Evolutionary conservation across 2,888 invertebrate genomes (phyloP).

Genomic region (Tenodera sinensis): DNA sequence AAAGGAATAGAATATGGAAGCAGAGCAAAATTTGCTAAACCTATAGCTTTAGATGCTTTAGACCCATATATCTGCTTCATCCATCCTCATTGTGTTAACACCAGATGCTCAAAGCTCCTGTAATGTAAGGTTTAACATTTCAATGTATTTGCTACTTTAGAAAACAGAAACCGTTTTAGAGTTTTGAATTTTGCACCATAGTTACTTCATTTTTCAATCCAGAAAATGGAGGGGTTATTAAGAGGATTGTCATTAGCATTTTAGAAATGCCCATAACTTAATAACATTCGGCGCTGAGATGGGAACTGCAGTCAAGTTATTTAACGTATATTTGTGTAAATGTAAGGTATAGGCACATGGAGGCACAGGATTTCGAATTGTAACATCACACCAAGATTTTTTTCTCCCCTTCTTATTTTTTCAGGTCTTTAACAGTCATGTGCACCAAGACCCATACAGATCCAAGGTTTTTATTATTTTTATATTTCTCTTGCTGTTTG

Average conservation of each 20-base stretch:
- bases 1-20: too few species aligned
- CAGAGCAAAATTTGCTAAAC: too few species aligned
- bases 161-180: too few species aligned
- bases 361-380: neutral
- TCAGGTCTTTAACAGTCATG: conserved; percentile 94
- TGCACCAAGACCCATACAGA: conserved; percentile 88
- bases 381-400: neutral
- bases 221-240: neutral
- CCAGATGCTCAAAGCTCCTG: too few species aligned
- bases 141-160: too few species aligned
- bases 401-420: conserved; percentile 43
- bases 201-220: neutral
- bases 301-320: neutral
- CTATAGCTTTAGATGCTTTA: too few species aligned
- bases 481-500: conserved; percentile 25
- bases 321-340: neutral
- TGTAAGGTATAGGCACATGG: neutral
- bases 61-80: too few species aligned
- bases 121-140: too few species aligned
- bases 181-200: too few species aligned
- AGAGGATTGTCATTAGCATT: neutral
- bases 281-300: neutral
- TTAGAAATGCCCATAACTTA: too few species aligned
- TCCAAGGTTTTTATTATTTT: conserved; percentile 74
- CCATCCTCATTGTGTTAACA: too few species aligned